Percentiles rank a stretch among this genome's conserved stretches.
phyloP scores from a whole-genome alignment of 2,888 invertebrate species.

The Rhogogaster chlorosoma region DNA sequence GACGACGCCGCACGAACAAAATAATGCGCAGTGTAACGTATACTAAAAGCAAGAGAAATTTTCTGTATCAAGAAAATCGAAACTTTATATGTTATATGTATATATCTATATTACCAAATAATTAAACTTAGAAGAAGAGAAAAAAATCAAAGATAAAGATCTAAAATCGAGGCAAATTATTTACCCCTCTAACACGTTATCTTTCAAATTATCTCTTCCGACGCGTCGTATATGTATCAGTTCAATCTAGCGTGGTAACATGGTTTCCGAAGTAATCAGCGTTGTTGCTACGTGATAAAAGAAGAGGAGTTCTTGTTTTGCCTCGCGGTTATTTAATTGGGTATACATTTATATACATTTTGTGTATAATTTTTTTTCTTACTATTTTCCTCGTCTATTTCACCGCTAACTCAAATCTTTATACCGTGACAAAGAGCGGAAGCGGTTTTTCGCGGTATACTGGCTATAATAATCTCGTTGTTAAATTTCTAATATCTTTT shows the following conservation, averaged over 20 bases:
- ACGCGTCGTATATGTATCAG: neutral
- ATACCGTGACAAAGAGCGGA: slow-evolving; percentile 24
- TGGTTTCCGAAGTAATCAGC: neutral
- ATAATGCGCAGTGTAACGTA: neutral
- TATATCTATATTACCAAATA: too few species aligned
- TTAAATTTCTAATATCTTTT: neutral
- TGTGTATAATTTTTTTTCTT: neutral
- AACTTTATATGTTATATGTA: too few species aligned
- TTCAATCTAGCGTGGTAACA: neutral
- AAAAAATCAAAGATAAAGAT: neutral
- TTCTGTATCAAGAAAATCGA: neutral
- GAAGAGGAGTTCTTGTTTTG: neutral
- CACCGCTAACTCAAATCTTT: neutral
- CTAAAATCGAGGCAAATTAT: neutral
- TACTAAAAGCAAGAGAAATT: too few species aligned
- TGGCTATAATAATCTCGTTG: neutral
- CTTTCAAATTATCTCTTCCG: neutral
- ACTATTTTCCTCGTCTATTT: neutral
- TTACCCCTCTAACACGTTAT: neutral
- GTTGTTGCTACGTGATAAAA: slow-evolving; percentile 33
- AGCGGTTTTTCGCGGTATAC: slow-evolving; percentile 23
- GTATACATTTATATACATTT: neutral
- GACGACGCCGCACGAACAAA: slow-evolving; percentile 9
- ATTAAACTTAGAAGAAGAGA: neutral
- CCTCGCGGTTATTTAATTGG: neutral